Conservation (phyloP, 2,113 vertebrate genomes). For the Cariama cristata region DNA sequence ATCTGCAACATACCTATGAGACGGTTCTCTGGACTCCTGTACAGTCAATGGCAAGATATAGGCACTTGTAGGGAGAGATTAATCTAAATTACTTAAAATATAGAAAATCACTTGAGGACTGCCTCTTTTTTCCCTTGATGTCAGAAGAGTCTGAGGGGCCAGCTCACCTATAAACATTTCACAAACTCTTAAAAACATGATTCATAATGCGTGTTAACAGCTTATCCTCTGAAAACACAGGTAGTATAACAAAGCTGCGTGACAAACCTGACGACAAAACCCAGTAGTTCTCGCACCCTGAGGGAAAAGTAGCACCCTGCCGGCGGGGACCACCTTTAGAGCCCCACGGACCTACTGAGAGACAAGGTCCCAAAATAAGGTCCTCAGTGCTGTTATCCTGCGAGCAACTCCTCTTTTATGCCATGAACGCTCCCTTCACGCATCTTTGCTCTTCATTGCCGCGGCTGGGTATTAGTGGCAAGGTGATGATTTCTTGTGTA, state of each 20-base stretch:
- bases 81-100: background rate
- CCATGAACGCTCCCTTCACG: background rate
- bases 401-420: background rate
- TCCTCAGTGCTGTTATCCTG: background rate
- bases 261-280: background rate
- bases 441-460: background rate
- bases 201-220: background rate
- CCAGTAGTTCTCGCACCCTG: background rate
- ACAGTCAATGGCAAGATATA: background rate
- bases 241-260: rapidly evolving
- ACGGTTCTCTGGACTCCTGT: background rate
- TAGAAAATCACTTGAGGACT: background rate
- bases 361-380: rapidly evolving
- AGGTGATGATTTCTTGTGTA: background rate
- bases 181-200: background rate
- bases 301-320: background rate
- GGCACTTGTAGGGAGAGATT: background rate
- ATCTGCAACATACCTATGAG: background rate
- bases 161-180: background rate
- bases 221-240: background rate
- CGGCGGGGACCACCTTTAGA: background rate
- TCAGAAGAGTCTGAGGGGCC: background rate
- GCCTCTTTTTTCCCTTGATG: background rate
- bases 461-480: background rate
- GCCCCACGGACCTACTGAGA: background rate